Percentiles rank a stretch among this genome's conserved stretches.
Evolutionary conservation across 2,888 invertebrate species (phyloP).

Genomic region (Aphidius colemani): DNA sequence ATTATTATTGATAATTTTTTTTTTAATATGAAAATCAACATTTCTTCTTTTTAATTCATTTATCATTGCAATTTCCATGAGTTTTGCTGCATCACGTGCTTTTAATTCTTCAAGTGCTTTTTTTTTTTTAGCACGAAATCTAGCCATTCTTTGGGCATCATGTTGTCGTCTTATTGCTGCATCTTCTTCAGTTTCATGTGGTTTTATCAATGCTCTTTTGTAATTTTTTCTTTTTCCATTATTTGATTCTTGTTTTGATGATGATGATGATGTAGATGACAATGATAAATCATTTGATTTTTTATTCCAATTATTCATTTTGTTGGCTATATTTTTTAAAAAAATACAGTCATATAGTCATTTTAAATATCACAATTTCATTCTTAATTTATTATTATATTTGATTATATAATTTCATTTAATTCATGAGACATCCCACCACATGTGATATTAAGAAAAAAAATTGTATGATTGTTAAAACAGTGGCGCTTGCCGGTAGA

Average conservation of each 20-base stretch:
- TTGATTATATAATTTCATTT: neutral
- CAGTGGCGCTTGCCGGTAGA: neutral
- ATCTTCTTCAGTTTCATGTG: constrained; percentile 47
- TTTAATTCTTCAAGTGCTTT: constrained; percentile 44
- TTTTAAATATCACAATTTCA: too few relatives aligned
- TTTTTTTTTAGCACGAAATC: constrained; percentile 44
- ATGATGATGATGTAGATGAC: neutral
- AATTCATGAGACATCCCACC: neutral
- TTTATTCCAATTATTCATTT: constrained; percentile 35
- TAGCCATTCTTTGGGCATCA: constrained; percentile 50
- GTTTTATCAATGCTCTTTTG: constrained; percentile 34
- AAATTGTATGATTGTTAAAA: too few relatives aligned
- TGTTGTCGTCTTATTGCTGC: constrained; percentile 45
- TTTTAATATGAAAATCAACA: constrained; percentile 36
- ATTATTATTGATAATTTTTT: constrained; percentile 12
- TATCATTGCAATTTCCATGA: constrained; percentile 36
- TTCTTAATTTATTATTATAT: neutral
- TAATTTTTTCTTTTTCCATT: constrained; percentile 28
- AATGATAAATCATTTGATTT: constrained; percentile 23
- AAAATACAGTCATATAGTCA: too few relatives aligned
- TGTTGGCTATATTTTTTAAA: too few relatives aligned
- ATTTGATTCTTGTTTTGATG: constrained; percentile 7
- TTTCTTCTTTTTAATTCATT: constrained; percentile 36
- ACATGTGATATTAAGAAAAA: too few relatives aligned
- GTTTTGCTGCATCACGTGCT: constrained; percentile 34